phyloP scores from a whole-genome alignment of 2,797 vertebrate genomes.

The Glyptemys insculpta region DNA sequence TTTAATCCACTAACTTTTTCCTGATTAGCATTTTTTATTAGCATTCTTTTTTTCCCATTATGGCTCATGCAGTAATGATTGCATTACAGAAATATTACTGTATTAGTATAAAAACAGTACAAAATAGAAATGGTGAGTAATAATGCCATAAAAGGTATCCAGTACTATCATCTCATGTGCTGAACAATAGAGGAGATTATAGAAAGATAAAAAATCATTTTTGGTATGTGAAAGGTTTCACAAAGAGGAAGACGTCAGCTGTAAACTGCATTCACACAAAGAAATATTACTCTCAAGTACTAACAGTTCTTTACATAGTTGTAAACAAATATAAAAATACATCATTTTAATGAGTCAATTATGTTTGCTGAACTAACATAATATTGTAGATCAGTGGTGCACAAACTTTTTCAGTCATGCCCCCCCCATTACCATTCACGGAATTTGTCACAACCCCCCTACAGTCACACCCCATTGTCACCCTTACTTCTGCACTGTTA shows the following conservation, averaged over 20 bases:
- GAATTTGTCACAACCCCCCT: background rate
- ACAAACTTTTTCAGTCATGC: background rate
- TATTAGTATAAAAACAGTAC: background rate
- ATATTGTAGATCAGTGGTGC: background rate
- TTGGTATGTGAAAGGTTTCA: background rate
- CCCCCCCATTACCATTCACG: background rate
- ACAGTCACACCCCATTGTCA: background rate
- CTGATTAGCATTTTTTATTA: background rate
- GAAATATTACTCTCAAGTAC: slow-evolving; percentile 12
- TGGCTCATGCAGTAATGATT: background rate
- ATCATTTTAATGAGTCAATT: slow-evolving; percentile 30
- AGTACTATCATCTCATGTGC: background rate
- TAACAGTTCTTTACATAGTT: slow-evolving; percentile 21
- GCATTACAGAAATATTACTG: background rate
- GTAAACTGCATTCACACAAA: slow-evolving; percentile 26
- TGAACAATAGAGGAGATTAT: background rate
- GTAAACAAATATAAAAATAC: background rate
- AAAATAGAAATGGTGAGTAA: background rate
- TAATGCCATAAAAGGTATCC: background rate
- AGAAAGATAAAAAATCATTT: background rate
- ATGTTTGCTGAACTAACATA: background rate
- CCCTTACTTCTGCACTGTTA: background rate
- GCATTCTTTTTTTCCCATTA: background rate
- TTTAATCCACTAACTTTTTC: background rate
- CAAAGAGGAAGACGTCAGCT: background rate